Base-by-base conservation (phyloP, 2,888 invertebrate genomes). In the Archips xylosteana region DNA sequence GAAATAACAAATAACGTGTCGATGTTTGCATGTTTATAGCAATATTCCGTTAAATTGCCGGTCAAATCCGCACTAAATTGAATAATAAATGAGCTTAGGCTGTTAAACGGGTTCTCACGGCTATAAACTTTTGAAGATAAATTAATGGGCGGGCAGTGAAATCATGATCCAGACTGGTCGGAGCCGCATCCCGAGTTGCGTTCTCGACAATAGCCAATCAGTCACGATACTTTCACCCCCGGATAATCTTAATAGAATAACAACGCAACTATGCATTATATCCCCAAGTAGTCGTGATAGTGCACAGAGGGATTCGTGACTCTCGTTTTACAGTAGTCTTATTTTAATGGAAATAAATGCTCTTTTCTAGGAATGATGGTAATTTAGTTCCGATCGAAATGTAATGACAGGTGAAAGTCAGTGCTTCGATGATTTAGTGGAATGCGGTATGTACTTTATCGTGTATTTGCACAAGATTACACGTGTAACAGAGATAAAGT, bases 281-380 rank as follows among this genome's bases (percentile, higher is more conserved):
- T 83, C 84, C 86, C 83, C 85, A 86, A 83, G 80, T 80, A 89
- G 83, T 92, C 92, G 93, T 94, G 93, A 92, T 91, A 88, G 88
- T 89, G 88, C 89, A 87, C 86, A 87, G 88, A 84, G 87, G 90
- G 89, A 86, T 83, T 93, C 94, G 93, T 94, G 93, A 93, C 91
- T 89, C 84, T 89, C 85, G 86, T 89, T 88, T 90, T 85, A 87
- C 87, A 87, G 89, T 90, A 89, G 89, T 89, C 88, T 92, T 88
- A 83, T 85, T 86, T 84, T 84, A 89, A 89, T 90, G 87, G 90
- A 87, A 90, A 89, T 84, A 87, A 90, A 89, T 84, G 82, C 82
- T 87, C 82, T 87, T 89, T 89, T 83, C 86, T 80, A 83, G 85
- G 86, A 89, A 88, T 83, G 83, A 87, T 83, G 83, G 87, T 89